phyloP scores from a whole-genome alignment of 2,113 vertebrate genomes.

The Rousettus leschenaultii region DNA sequence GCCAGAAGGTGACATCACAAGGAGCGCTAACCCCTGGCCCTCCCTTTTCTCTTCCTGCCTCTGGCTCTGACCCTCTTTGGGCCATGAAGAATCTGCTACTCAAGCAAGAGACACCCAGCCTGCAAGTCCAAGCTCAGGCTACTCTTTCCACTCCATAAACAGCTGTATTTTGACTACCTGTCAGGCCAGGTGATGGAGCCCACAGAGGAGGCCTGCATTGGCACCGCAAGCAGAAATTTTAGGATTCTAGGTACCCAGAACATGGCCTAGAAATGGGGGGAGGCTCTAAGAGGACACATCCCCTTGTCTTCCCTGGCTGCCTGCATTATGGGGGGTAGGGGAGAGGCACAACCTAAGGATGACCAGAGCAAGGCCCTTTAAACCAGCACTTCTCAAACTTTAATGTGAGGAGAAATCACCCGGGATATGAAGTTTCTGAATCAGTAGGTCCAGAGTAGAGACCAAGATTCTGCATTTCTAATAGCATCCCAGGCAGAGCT shows the following conservation, averaged over 20 bases:
- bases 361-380: not conserved
- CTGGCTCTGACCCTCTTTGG: not conserved
- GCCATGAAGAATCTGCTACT: not conserved
- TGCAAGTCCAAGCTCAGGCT: not conserved
- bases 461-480: not conserved
- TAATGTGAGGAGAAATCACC: not conserved
- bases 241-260: not conserved
- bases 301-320: not conserved
- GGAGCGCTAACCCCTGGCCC: fast-evolving
- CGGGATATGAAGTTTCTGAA: not conserved
- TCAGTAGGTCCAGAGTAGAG: not conserved
- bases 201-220: not conserved
- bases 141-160: not conserved
- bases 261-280: too few relatives aligned
- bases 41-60: too few relatives aligned
- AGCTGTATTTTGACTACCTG: not conserved
- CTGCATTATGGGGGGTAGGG: not conserved
- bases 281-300: not conserved
- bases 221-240: not conserved
- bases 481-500: not conserved
- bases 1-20: not conserved
- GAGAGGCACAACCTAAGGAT: not conserved
- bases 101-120: not conserved
- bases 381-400: not conserved
- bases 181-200: not conserved